Evolutionary conservation across 2,113 vertebrate species (phyloP), one percentile per base, ranked within the genome.

Genomic region (Redunca redunca): DNA sequence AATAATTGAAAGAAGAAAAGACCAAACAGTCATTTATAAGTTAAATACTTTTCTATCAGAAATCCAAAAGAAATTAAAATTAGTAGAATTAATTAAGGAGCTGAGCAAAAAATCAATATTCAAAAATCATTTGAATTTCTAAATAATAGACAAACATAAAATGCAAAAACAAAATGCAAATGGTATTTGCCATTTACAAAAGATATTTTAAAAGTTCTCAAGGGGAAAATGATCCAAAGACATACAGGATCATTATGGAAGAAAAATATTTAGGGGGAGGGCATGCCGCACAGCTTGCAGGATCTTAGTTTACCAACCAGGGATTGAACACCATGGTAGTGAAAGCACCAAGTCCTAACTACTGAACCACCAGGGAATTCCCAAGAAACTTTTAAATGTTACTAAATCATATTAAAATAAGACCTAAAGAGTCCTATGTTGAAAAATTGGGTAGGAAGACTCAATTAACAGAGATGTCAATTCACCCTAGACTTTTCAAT

Each of bases 81-180:
- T 88, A 96, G 14, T 95, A 82, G 62, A 89, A 93, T 94, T 85
- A 89, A 90, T 90, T 81, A 95, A 21, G 57, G n/a, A 83, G 15
- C 17, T 71, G 23, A 48, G 33, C 82, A 91, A 97, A 95, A 96
- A 95, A 67, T 85, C 10, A 67, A 53, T 67, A 93, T 57, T 85
- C 28, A 53, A 91, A 88, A 93, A 83, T 83, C 43, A 91, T 85
- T 1, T 91, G 33, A 67, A 78, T 88, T 85, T 92, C 36, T 95
- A 93, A 88, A 85, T 13, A 93, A 86, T 14, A 57, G 50, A 93
- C 40, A 46, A 92, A 60, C 14, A 93, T 46, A 92, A 97, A 91
- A 84, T 46, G 4, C 85, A 88, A 84, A 71, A 71, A 71, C n/a
- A 71, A 71, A 71, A 40, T 23, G n/a, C 36, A 74, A 74, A 40